Conservation (phyloP, 2,888 invertebrate genomes). For the Erebia epiphron region DNA sequence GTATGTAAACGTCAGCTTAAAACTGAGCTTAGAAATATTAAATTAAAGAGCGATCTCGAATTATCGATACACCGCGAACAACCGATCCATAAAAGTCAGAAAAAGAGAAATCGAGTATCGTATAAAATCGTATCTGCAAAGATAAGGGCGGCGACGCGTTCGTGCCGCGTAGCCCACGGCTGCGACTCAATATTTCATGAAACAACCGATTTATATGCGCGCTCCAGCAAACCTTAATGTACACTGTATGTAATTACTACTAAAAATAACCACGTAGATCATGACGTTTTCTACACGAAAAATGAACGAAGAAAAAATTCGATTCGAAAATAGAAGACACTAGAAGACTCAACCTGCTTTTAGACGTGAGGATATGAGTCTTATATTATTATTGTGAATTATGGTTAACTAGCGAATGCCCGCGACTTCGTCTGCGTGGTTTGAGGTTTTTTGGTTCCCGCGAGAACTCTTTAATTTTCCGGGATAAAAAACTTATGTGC, state of each 20-base stretch:
- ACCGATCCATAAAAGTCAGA: constrained; percentile 78
- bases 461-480: no score
- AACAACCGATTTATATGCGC: constrained; percentile 79
- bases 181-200: constrained; percentile 77
- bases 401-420: no score
- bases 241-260: constrained; percentile 72
- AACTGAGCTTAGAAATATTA: constrained; percentile 39
- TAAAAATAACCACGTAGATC: constrained; percentile 45
- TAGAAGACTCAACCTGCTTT: background rate
- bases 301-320: background rate
- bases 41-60: constrained; percentile 59
- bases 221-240: constrained; percentile 73
- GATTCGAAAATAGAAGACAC: background rate
- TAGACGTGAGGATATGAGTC: background rate
- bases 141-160: constrained; percentile 75
- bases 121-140: constrained; percentile 77
- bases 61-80: constrained; percentile 78
- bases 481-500: no score
- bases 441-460: no score
- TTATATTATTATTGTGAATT: background rate
- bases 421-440: no score
- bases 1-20: constrained; percentile 23
- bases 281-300: constrained; percentile 5
- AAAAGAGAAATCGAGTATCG: constrained; percentile 76
- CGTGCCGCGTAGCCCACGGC: constrained; percentile 76